Conservation (phyloP, 2,113 vertebrate species). For the Galbula dea region DNA sequence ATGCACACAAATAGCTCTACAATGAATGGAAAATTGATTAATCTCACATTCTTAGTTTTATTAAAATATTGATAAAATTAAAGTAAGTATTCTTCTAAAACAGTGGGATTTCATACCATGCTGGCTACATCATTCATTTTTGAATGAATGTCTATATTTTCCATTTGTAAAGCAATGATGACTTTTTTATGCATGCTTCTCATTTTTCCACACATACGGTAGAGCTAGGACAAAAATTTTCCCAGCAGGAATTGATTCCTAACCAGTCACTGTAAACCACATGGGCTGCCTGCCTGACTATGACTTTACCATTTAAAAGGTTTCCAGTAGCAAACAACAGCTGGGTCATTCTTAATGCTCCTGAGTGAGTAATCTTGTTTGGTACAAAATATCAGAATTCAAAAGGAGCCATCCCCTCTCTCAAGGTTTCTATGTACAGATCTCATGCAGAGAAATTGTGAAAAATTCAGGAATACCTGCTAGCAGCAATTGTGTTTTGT, state of each 20-base stretch:
- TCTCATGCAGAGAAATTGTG: neutral
- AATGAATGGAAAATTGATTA: neutral
- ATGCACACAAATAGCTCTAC: neutral
- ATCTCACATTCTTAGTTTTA: neutral
- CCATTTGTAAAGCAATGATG: neutral
- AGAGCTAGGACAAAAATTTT: neutral
- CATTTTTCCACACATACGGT: neutral
- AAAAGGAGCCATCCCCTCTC: neutral
- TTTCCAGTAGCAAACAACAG: neutral
- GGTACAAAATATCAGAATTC: neutral
- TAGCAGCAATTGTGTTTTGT: neutral
- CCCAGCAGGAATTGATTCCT: neutral
- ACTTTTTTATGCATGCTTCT: rapidly evolving
- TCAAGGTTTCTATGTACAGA: neutral
- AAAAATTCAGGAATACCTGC: neutral
- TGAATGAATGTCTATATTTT: neutral
- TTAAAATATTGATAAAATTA: neutral
- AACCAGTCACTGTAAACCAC: neutral
- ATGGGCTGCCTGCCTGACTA: neutral
- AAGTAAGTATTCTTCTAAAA: neutral
- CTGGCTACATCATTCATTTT: neutral
- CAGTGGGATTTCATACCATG: neutral
- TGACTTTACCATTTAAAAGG: neutral
- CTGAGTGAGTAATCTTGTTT: neutral
- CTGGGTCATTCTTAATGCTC: neutral